A percentile compares a stretch with the other conserved stretches of the same genome.
phyloP scores from a whole-genome alignment of 2,113 vertebrate species.

The Hippocampus mohnikei region DNA sequence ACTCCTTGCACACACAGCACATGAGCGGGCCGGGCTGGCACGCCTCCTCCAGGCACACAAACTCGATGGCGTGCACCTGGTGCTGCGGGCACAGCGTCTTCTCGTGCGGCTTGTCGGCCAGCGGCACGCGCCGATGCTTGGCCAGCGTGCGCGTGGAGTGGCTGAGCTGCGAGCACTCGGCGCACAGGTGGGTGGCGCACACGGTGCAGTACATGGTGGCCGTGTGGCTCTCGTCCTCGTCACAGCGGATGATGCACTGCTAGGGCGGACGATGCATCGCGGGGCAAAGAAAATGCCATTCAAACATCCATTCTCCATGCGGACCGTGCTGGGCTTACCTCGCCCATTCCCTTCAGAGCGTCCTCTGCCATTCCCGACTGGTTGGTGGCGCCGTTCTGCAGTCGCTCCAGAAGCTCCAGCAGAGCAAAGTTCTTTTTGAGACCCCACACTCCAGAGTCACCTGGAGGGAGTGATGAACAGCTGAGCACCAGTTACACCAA shows the following conservation, averaged over 20 bases:
- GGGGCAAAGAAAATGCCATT: too few relatives aligned
- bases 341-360: conserved; percentile 83
- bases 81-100: conserved; percentile 95
- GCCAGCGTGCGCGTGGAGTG: conserved; percentile 96
- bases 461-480: conserved; percentile 51
- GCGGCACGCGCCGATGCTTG: conserved; percentile 91
- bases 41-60: conserved; percentile 93
- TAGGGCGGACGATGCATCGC: too few relatives aligned
- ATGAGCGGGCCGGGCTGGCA: conserved; percentile 91
- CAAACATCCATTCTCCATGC: too few relatives aligned
- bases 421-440: conserved; percentile 98
- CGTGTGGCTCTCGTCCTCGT: conserved; percentile 92
- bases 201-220: conserved; percentile 97
- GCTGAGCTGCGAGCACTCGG: conserved; percentile 91
- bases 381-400: conserved; percentile 89
- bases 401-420: conserved; percentile 89
- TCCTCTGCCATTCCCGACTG: conserved; percentile 86
- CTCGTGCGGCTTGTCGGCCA: conserved; percentile 97
- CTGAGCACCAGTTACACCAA: not conserved
- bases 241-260: conserved; percentile 87
- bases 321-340: conserved; percentile 72
- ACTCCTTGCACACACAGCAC: conserved; percentile 99
- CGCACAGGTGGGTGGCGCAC: conserved; percentile 93
- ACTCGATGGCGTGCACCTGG: conserved; percentile 97
- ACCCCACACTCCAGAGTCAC: conserved; percentile 97